Base-by-base conservation (phyloP, 2,888 invertebrate genomes). In the Chalcis sispes region DNA sequence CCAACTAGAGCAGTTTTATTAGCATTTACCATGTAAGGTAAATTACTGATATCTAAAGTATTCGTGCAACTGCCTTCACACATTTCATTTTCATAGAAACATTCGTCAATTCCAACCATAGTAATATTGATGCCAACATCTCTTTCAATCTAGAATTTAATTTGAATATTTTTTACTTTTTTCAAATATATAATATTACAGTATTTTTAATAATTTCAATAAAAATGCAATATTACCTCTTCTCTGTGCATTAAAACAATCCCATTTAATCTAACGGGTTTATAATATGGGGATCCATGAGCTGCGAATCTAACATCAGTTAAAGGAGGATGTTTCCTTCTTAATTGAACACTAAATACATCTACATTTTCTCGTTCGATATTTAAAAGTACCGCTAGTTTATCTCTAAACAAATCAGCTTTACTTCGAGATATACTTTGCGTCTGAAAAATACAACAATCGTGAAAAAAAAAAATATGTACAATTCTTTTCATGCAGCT, bases 71-170 rank as follows among this genome's bases (percentile, higher is more conserved):
- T 98, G 13, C 97, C 97, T 90, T 98, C 97, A 89, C 97, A 98
- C 92, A 95, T 95, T 88, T 95, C 95, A 87, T 97, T 97, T 90
- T 98, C 97, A 88, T 97, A 96, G 78, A 97, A 91, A 88, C 97
- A 98, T 90, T 98, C 97, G 85, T 98, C 98, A 82, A 99, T 98
- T 79, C 98, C 98, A 20, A 99, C 98, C 98, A 98, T 98, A 15
- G 96, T 96, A 76, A 98, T 97, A 86, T 96, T 97, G 78, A 98
- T 95, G 54, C 97, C 98, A n/a, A 98, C 96, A 79, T 95, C 94
- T 83, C 94, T 93, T 89, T 98, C 97, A 85, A 98, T 97, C 92
- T 92, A 83, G 25, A 83, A 81, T 72, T 48, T 46, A 15, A 27
- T 8, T 46, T 46, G 5, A 5, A 5, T 1, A 10, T 58, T 58